phyloP scores from a whole-genome alignment of 2,797 vertebrate species.

The Acipenser ruthenus region DNA sequence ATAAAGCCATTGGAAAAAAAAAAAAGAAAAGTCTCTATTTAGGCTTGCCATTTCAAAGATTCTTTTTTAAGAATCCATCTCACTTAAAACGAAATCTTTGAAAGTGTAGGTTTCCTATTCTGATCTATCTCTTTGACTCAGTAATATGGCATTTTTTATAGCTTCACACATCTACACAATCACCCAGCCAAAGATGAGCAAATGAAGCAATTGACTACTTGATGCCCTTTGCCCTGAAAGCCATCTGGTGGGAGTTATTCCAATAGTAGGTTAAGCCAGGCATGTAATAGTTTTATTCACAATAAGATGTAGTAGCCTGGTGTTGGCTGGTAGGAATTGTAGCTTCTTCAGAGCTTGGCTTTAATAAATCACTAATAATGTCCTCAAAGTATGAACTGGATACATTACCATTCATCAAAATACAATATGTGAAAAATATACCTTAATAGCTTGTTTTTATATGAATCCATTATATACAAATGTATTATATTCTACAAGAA shows the following conservation, averaged over 20 bases:
- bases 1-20: not conserved
- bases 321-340: not conserved
- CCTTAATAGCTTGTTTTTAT: too few species aligned
- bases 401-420: too few species aligned
- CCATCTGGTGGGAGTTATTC: slow-evolving; percentile 20
- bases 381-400: too few species aligned
- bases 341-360: too few species aligned
- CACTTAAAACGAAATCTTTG: too few species aligned
- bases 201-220: slow-evolving; percentile 21
- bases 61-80: slow-evolving; percentile 19
- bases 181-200: slow-evolving; percentile 14
- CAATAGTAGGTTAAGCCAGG: slow-evolving; percentile 15
- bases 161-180: slow-evolving; percentile 9
- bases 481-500: too few species aligned
- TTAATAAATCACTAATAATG: too few species aligned
- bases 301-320: not conserved
- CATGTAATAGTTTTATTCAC: slow-evolving; percentile 17
- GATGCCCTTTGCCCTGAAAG: slow-evolving; percentile 15
- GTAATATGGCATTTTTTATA: not conserved
- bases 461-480: too few species aligned
- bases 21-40: not conserved
- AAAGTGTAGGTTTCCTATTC: slow-evolving; percentile 4
- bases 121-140: not conserved
- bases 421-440: too few species aligned
- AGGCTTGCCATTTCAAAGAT: slow-evolving; percentile 9